phyloP scores from a whole-genome alignment of 2,888 invertebrate species.

The Orthosia incerta region DNA sequence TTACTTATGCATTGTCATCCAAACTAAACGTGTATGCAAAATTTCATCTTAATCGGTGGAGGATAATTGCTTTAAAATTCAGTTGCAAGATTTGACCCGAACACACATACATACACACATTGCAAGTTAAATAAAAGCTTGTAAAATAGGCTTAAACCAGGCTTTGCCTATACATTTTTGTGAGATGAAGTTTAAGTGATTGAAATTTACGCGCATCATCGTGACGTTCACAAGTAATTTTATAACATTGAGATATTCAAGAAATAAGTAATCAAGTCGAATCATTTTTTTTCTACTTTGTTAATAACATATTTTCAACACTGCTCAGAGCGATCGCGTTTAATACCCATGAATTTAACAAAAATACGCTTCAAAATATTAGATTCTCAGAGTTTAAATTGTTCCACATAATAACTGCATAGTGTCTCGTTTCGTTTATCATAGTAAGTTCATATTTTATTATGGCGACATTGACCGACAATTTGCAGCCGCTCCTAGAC shows the following conservation, averaged over 20 bases:
- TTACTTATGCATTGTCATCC: too few species aligned
- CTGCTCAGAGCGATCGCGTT: not conserved
- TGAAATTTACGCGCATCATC: not conserved
- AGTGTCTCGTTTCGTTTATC: not conserved
- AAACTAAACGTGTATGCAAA: too few species aligned
- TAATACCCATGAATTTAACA: constrained; percentile 7
- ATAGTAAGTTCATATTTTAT: not conserved
- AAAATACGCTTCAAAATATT: constrained; percentile 8
- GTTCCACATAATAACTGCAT: not conserved
- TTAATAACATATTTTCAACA: not conserved
- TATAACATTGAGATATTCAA: not conserved
- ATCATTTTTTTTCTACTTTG: not conserved
- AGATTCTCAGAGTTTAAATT: not conserved
- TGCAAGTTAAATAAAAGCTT: not conserved
- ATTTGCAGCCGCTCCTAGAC: not conserved
- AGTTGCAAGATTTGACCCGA: too few species aligned
- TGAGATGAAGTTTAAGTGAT: not conserved
- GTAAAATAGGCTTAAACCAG: not conserved
- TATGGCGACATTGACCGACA: not conserved
- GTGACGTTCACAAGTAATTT: not conserved
- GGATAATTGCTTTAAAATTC: too few species aligned
- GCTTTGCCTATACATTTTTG: not conserved
- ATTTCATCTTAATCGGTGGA: too few species aligned
- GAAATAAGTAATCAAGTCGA: not conserved
- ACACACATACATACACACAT: too few species aligned